Evolutionary conservation across 2,888 invertebrate species (phyloP).

Genomic region (Drosophila histrio): DNA sequence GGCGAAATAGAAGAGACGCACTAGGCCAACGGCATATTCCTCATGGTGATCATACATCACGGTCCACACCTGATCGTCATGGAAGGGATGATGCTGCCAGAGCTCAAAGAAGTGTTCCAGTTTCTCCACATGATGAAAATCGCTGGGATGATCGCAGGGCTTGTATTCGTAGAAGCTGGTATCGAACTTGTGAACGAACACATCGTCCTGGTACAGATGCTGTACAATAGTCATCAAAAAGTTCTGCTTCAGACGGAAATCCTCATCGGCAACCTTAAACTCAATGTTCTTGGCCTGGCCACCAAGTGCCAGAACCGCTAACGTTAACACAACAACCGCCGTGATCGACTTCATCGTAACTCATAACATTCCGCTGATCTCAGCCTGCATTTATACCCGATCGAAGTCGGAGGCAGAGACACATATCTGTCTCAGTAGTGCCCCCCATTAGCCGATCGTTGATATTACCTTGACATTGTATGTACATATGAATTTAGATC

Average conservation of each 20-base stretch:
- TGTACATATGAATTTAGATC: conserved; percentile 17
- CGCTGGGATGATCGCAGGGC: conserved; percentile 86
- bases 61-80: conserved; percentile 79
- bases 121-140: conserved; percentile 86
- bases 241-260: conserved; percentile 85
- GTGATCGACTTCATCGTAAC: conserved; percentile 81
- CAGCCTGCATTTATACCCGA: conserved; percentile 48
- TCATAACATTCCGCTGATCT: conserved; percentile 44
- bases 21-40: conserved; percentile 87
- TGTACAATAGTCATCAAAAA: conserved; percentile 86
- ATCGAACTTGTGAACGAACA: conserved; percentile 82
- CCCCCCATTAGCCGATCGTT: conserved; percentile 21
- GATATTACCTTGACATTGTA: conserved; percentile 48
- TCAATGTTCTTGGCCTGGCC: conserved; percentile 75
- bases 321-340: conserved; percentile 73
- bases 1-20: conserved; percentile 88
- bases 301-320: conserved; percentile 71
- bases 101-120: conserved; percentile 86
- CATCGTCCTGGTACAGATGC: conserved; percentile 87
- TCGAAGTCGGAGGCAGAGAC: background rate
- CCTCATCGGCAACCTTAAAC: conserved; percentile 85
- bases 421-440: too few relatives aligned
- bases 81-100: conserved; percentile 85
- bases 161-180: conserved; percentile 86
- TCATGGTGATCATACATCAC: conserved; percentile 75